A percentile compares a stretch with the other conserved stretches of the same genome.
Conservation (phyloP, 37 sponge, comb jelly and placozoan genomes). For the Ianthella basta region DNA sequence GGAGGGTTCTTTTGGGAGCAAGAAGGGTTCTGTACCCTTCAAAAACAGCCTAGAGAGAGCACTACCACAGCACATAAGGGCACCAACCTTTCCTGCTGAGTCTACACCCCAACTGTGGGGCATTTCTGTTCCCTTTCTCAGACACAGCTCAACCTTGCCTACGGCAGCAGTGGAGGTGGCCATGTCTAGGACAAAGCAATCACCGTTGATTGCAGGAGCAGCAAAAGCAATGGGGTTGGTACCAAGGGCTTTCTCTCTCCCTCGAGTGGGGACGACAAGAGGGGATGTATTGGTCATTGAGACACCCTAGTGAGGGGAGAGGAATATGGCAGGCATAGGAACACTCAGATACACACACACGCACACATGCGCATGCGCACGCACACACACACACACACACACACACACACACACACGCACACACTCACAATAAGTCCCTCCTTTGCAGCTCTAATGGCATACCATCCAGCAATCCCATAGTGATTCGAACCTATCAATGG, state of each 20-base stretch:
- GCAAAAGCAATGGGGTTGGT: constrained; percentile 88
- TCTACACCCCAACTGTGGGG: constrained; percentile 89
- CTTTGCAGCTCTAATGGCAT: constrained; percentile 76
- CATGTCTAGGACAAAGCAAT: constrained; percentile 90
- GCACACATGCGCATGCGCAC: constrained; percentile 40
- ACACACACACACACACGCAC: no score
- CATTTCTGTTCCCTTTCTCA: constrained; percentile 68
- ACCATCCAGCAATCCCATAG: constrained; percentile 93
- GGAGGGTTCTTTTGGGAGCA: no score
- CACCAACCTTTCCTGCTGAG: constrained; percentile 44
- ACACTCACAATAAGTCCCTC: constrained; percentile 80
- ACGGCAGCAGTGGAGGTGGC: constrained; percentile 86
- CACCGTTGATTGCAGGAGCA: constrained; percentile 80
- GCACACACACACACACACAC: no score
- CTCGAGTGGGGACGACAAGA: constrained; percentile 75
- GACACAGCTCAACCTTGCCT: constrained; percentile 87
- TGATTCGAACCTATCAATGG: constrained; percentile 86
- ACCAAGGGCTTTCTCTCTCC: constrained; percentile 71
- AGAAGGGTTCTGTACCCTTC: no score
- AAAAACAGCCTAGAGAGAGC: no score
- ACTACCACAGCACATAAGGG: no score
- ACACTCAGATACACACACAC: background rate
- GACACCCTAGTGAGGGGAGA: constrained; percentile 62
- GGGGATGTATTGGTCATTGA: constrained; percentile 90
- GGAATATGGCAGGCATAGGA: background rate